A percentile compares a stretch with the other conserved stretches of the same genome.
Evolutionary conservation across 1,140 invertebrate species (phyloP).

Genomic region (Temnothorax curvispinosus): DNA sequence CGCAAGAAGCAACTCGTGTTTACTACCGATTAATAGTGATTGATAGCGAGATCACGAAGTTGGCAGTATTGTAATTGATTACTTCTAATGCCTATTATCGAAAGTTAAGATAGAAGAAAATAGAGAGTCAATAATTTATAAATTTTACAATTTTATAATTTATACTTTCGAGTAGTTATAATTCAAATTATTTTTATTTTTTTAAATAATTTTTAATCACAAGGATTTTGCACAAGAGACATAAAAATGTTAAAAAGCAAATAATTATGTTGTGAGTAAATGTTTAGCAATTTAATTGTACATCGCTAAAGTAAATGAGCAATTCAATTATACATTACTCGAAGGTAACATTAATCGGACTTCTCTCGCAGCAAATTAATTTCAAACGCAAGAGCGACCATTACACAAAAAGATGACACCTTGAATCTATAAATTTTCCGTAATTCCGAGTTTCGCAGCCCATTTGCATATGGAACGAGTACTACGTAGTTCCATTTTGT

Average conservation of each 20-base stretch:
- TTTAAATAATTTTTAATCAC: not conserved
- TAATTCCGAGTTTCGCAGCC: not conserved
- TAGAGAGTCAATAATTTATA: not conserved
- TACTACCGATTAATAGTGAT: constrained; percentile 2
- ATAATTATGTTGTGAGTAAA: not conserved
- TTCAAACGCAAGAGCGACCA: not conserved
- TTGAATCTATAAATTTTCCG: constrained; percentile 29
- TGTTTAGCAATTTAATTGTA: not conserved
- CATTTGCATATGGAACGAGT: constrained; percentile 43
- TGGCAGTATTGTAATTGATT: not conserved
- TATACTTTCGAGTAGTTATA: not conserved
- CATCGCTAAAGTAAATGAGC: not conserved
- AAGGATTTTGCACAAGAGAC: not conserved
- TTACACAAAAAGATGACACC: not conserved
- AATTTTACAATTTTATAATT: not conserved
- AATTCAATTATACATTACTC: not conserved
- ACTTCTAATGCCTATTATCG: not conserved
- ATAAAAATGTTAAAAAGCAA: not conserved
- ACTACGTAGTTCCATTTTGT: constrained; percentile 19
- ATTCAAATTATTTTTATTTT: not conserved
- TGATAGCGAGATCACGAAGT: constrained; percentile 23
- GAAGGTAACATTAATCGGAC: not conserved
- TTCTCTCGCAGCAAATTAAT: not conserved
- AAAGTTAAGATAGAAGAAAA: not conserved
- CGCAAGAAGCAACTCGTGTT: not conserved